Evolutionary conservation across 2,797 vertebrate genomes (phyloP).

Genomic region (Gymnothorax reevesii): DNA sequence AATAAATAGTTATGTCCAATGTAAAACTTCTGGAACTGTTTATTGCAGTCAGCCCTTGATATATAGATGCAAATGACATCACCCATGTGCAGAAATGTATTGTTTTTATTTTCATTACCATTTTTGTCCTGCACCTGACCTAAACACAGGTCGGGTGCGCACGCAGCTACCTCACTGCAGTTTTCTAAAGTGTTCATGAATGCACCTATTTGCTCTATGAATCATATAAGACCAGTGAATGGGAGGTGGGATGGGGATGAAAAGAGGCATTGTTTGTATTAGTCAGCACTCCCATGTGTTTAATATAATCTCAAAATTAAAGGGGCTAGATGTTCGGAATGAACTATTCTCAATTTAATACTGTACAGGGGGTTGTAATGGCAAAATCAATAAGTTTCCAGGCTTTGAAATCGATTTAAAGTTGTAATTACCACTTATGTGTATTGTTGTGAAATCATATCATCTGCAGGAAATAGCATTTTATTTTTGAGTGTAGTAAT

Average conservation of each 20-base stretch:
- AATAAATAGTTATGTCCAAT: too few species aligned
- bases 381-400: not conserved
- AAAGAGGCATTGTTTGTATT: not conserved
- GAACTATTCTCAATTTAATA: not conserved
- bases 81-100: too few species aligned
- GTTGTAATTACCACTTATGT: not conserved
- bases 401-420: not conserved
- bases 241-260: not conserved
- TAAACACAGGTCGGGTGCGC: too few species aligned
- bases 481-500: not conserved
- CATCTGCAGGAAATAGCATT: not conserved
- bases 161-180: too few species aligned
- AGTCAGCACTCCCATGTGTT: not conserved
- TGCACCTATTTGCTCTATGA: not conserved
- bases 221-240: not conserved
- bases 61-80: too few species aligned
- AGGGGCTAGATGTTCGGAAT: not conserved
- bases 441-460: not conserved
- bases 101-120: too few species aligned
- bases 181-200: not conserved
- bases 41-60: too few species aligned
- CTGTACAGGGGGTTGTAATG: not conserved
- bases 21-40: too few species aligned
- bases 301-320: not conserved
- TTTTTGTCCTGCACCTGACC: too few species aligned